Percentiles rank a stretch among this genome's conserved stretches.
Evolutionary conservation across 2,797 vertebrate species (phyloP).

Genomic region (Cynopterus sphinx): DNA sequence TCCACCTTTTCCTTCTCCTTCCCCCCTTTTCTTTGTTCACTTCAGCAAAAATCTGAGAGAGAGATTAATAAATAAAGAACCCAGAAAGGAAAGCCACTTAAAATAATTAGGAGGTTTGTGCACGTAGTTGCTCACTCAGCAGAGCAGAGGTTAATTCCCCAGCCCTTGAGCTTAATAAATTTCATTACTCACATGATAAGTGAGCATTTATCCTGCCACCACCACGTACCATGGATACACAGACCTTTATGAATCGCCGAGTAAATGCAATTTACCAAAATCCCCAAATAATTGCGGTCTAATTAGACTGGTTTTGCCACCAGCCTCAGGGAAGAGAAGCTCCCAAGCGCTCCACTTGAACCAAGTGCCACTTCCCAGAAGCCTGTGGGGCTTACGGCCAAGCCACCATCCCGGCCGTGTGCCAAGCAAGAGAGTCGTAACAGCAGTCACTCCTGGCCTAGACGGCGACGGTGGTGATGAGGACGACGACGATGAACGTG

Average conservation of each 20-base stretch:
- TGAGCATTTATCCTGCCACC: neutral
- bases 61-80: constrained; percentile 42
- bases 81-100: constrained; percentile 61
- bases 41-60: neutral
- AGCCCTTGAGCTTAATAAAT: constrained; percentile 57
- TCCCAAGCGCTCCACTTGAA: constrained; percentile 1
- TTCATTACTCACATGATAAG: constrained; percentile 50
- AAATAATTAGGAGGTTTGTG: constrained; percentile 55
- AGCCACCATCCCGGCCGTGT: neutral
- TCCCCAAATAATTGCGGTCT: constrained; percentile 46
- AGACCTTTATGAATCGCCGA: constrained; percentile 41
- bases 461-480: neutral
- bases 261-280: constrained; percentile 58
- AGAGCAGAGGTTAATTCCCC: constrained; percentile 63
- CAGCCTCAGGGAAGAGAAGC: neutral
- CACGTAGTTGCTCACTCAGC: constrained; percentile 40
- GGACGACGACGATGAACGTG: neutral
- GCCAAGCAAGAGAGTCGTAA: neutral
- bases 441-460: neutral
- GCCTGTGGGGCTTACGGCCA: neutral
- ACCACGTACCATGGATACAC: neutral
- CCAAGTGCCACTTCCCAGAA: constrained; percentile 41
- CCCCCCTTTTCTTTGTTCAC: neutral
- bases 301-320: constrained; percentile 21
- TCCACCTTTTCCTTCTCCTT: neutral